Percentiles rank a stretch among this genome's conserved stretches.
phyloP scores from a whole-genome alignment of 2,113 vertebrate genomes.

The Gadus macrocephalus region DNA sequence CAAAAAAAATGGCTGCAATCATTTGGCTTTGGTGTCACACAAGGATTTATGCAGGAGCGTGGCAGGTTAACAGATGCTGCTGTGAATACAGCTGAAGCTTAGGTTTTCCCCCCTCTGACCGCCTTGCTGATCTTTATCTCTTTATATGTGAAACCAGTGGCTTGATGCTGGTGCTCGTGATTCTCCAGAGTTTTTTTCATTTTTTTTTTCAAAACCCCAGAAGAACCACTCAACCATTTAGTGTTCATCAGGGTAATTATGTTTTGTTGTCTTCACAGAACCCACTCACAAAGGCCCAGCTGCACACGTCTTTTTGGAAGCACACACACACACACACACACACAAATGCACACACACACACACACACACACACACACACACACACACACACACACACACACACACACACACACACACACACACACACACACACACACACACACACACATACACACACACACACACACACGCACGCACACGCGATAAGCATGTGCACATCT shows the following conservation, averaged over 20 bases:
- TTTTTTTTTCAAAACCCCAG: constrained; percentile 15
- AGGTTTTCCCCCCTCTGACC: too few relatives aligned
- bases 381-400: constrained; percentile 17
- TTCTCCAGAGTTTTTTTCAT: constrained; percentile 12
- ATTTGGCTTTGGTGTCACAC: too few relatives aligned
- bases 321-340: constrained; percentile 6
- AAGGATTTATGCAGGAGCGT: too few relatives aligned
- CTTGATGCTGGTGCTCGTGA: constrained; percentile 21
- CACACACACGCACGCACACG: constrained; percentile 7
- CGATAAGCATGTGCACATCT: constrained; percentile 30
- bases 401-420: not conserved
- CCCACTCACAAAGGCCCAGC: constrained; percentile 49
- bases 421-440: not conserved
- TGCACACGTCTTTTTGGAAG: constrained; percentile 33
- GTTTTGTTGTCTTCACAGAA: constrained; percentile 48
- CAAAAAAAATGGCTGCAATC: too few relatives aligned
- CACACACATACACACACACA: constrained; percentile 16
- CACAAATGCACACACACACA: not conserved
- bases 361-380: constrained; percentile 3
- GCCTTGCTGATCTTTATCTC: constrained; percentile 14
- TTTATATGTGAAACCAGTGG: constrained; percentile 23
- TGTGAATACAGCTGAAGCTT: too few relatives aligned
- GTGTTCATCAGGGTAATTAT: constrained; percentile 48
- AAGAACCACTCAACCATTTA: constrained; percentile 40
- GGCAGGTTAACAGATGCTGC: too few relatives aligned